phyloP scores from a whole-genome alignment of 2,113 vertebrate species.

The Stegostoma tigrinum region DNA sequence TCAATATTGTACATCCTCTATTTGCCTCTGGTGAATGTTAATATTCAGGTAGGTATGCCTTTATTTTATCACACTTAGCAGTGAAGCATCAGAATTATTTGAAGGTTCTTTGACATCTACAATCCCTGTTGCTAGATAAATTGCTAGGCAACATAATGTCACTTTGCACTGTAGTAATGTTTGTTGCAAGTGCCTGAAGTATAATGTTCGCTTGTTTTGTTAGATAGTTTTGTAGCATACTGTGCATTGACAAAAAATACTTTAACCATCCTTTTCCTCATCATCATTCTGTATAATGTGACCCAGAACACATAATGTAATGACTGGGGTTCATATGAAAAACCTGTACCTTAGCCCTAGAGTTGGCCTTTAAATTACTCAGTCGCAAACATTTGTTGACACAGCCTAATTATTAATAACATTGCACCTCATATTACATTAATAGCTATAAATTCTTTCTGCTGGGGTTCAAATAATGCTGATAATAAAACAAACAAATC shows the following conservation, averaged over 20 bases:
- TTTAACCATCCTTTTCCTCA: not conserved
- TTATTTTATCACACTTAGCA: not conserved
- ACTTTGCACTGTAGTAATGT: not conserved
- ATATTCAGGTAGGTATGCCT: not conserved
- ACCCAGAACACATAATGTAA: not conserved
- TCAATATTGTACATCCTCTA: not conserved
- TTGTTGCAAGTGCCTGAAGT: not conserved
- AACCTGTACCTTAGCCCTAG: not conserved
- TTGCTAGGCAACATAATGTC: slow-evolving; percentile 18
- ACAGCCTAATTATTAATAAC: not conserved
- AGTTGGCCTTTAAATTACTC: not conserved
- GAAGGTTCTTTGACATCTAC: not conserved
- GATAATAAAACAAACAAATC: not conserved
- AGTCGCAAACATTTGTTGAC: not conserved
- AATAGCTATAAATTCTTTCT: not conserved
- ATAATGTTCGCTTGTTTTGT: not conserved
- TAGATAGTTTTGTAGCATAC: not conserved
- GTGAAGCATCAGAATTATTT: not conserved
- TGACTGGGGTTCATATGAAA: not conserved
- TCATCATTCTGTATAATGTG: not conserved
- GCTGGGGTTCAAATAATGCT: not conserved
- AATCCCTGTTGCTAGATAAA: slow-evolving; percentile 14
- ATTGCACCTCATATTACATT: not conserved
- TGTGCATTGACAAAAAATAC: not conserved
- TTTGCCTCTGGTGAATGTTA: not conserved